These are phyloP conservation scores for Lota lota DNA, from an alignment of 2,113 vertebrate genomes.

Conservation along the genomic window DNA sequence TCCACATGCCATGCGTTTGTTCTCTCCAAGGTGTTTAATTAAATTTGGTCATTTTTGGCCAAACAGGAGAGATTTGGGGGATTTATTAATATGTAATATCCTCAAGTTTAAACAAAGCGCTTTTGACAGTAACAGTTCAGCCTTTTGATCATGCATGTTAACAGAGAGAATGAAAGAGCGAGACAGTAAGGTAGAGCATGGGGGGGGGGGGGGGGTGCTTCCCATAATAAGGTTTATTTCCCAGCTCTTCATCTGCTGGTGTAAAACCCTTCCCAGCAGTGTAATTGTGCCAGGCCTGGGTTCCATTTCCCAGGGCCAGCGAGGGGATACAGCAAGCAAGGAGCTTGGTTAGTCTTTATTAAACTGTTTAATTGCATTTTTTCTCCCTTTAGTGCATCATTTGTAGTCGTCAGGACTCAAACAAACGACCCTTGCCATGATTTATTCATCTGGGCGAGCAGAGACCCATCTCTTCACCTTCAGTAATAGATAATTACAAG, in stretches of 20 bases:
- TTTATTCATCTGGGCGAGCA: slow-evolving; percentile 61
- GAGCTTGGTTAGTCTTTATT: slow-evolving; percentile 62
- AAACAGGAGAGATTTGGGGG: too few relatives aligned
- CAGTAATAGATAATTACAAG: too few relatives aligned
- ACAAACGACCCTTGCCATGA: slow-evolving; percentile 62
- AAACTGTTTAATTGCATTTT: slow-evolving; percentile 71
- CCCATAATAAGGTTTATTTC: neutral
- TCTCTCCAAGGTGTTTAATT: too few relatives aligned
- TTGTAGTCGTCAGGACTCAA: slow-evolving; percentile 54
- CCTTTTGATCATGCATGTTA: too few relatives aligned
- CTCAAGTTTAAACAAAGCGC: too few relatives aligned
- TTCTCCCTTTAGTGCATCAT: slow-evolving; percentile 59
- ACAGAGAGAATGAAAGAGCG: too few relatives aligned
- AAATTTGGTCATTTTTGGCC: too few relatives aligned
- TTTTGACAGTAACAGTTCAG: too few relatives aligned
- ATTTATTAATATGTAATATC: too few relatives aligned
- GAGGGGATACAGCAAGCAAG: slow-evolving; percentile 27
- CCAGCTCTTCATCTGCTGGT: slow-evolving; percentile 30
- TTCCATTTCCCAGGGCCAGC: slow-evolving; percentile 47
- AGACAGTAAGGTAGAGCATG: too few relatives aligned
- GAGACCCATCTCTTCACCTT: too few relatives aligned
- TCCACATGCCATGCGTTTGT: too few relatives aligned
- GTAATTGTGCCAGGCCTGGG: slow-evolving; percentile 50
- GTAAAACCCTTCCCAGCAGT: slow-evolving; percentile 30
- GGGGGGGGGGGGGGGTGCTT: neutral